Evolutionary conservation across 2,797 vertebrate species (phyloP).

Genomic region (Esox lucius): DNA sequence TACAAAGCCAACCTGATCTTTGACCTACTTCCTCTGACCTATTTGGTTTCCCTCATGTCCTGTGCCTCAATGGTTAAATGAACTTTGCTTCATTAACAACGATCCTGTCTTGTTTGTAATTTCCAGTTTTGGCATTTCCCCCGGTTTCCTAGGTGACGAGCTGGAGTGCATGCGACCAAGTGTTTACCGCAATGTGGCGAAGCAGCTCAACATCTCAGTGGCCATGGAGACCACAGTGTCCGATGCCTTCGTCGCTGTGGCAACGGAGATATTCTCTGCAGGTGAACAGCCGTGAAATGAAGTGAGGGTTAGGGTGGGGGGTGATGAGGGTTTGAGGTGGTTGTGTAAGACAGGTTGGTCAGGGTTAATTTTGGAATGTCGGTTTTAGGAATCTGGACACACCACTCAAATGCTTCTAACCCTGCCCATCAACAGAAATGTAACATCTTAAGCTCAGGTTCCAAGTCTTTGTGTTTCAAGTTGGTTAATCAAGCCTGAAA

Average conservation of each 20-base stretch:
- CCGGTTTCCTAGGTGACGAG: slow-evolving; percentile 83
- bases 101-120: not conserved
- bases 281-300: slow-evolving; percentile 66
- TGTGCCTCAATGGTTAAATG: not conserved
- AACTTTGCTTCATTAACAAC: too few relatives aligned
- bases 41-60: not conserved
- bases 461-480: not conserved
- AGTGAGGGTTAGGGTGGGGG: not conserved
- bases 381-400: not conserved
- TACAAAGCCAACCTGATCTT: not conserved
- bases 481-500: not conserved
- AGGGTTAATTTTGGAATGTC: not conserved
- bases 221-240: slow-evolving; percentile 88
- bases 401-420: too few relatives aligned
- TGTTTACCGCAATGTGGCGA: slow-evolving; percentile 89
- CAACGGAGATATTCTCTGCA: slow-evolving; percentile 90
- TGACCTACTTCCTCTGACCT: not conserved
- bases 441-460: not conserved
- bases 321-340: not conserved
- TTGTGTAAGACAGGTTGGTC: not conserved
- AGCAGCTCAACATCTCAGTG: slow-evolving; percentile 90
- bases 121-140: slow-evolving; percentile 2
- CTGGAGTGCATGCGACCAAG: slow-evolving; percentile 91
- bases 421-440: too few relatives aligned
- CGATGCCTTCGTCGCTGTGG: slow-evolving; percentile 90